Evolutionary conservation across 1,140 invertebrate species (phyloP).

Genomic region (Ephestia elutella): DNA sequence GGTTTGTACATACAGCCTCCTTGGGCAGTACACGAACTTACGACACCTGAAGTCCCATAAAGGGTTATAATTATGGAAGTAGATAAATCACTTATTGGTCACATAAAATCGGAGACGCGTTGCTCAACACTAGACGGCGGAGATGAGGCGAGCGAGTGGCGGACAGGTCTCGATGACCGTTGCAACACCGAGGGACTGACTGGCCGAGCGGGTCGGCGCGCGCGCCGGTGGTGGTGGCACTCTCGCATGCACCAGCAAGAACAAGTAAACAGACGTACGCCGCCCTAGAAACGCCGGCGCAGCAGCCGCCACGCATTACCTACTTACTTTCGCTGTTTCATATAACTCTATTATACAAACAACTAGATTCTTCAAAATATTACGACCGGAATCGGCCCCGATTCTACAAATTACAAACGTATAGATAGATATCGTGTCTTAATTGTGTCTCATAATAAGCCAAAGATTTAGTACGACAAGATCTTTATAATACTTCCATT

Average conservation of each 20-base stretch:
- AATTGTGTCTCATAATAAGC: too few relatives aligned
- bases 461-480: too few relatives aligned
- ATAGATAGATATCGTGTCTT: too few relatives aligned
- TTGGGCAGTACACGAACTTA: background rate
- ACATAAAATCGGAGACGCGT: slow-evolving; percentile 15
- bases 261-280: slow-evolving; percentile 18
- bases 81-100: slow-evolving; percentile 3
- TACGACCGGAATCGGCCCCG: background rate
- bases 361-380: background rate
- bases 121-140: slow-evolving; percentile 26
- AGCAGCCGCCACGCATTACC: slow-evolving; percentile 19
- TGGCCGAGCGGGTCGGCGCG: slow-evolving; percentile 26
- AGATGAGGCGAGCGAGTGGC: slow-evolving; percentile 11
- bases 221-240: slow-evolving; percentile 18
- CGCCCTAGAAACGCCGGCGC: slow-evolving; percentile 49
- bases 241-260: slow-evolving; percentile 23
- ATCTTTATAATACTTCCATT: too few relatives aligned
- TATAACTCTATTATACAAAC: background rate
- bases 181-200: slow-evolving; percentile 23
- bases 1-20: slow-evolving; percentile 45
- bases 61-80: slow-evolving; percentile 5
- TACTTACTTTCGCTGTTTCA: slow-evolving; percentile 44
- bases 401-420: too few relatives aligned
- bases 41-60: background rate
- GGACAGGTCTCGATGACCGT: slow-evolving; percentile 33